Evolutionary conservation across 2,888 invertebrate species (phyloP).

Genomic region (Chalcosyrphus nemorum): DNA sequence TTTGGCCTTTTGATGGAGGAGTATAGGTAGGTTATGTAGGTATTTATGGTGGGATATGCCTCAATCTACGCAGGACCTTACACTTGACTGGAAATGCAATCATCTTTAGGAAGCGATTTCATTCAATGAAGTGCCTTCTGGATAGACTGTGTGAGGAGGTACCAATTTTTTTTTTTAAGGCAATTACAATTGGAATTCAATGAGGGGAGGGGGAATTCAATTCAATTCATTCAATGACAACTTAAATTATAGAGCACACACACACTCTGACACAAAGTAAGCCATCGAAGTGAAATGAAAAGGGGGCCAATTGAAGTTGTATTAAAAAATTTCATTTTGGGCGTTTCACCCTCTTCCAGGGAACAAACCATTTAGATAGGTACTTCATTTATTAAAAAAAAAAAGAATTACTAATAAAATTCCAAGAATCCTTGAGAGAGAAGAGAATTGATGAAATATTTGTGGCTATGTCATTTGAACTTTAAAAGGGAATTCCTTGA

Average conservation of each 20-base stretch:
- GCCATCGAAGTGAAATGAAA: neutral
- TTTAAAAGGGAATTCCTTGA: neutral
- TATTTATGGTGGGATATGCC: neutral
- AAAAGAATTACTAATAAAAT: neutral
- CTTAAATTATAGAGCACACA: neutral
- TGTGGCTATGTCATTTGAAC: neutral
- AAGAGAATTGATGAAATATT: neutral
- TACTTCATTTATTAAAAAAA: neutral
- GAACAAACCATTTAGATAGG: neutral
- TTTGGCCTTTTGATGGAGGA: slow-evolving; percentile 38
- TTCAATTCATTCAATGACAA: neutral
- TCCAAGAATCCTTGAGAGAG: neutral
- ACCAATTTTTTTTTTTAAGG: too few relatives aligned
- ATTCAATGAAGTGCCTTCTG: slow-evolving; percentile 6
- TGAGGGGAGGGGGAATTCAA: neutral
- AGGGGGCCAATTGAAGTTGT: neutral
- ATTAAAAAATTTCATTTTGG: neutral
- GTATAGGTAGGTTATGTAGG: slow-evolving; percentile 22
- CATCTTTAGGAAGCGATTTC: slow-evolving; percentile 6
- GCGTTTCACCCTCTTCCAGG: neutral
- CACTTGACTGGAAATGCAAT: slow-evolving; percentile 27
- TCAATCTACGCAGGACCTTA: neutral
- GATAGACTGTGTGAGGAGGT: neutral
- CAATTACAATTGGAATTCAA: neutral
- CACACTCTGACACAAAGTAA: too few relatives aligned